Evolutionary conservation across 1,140 invertebrate species (phyloP), one percentile per base, ranked within the genome.

Genomic region (Leptopilina clavipes): DNA sequence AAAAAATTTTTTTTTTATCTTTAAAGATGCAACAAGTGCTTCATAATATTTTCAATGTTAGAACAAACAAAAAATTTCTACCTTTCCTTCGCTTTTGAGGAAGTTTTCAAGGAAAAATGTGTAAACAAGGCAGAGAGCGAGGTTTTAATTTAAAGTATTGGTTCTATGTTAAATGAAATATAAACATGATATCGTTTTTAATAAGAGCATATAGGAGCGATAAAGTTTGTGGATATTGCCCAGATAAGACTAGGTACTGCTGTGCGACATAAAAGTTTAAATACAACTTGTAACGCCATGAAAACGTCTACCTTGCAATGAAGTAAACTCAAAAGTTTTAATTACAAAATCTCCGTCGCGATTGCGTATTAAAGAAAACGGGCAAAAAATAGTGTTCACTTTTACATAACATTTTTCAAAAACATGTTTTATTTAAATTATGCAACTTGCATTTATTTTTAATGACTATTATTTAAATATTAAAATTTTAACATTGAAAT

Each of bases 251-350:
- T 59, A 25, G 18, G 22, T 22, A 12, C 56, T 59, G 56, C 56
- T 14, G 8, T 59, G 18, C 12, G 56, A 59, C 25, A 22, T 59
- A 31, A 59, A 59, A 59, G 18, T 31, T 25, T 12, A 59, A 59
- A 59, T 59, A 56, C 7, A 59, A 59, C 56, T 22, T 59, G 22
- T 59, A 59, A 11, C 56, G 19, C 56, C 22, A 22, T 59, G 56
- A 59, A 59, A 59, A 25, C 11, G 18, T 31, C 10, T 59, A 59
- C 19, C 2, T 59, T 59, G 56, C 56, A 59, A 59, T 31, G 19
- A 59, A 59, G 56, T 59, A 59, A 59, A 59, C 11, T 59, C 12
- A 59, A 59, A 31, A 59, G 56, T 59, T 59, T 59, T 59, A 59
- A 59, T 59, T 59, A 59, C 56, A 10, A 19, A 59, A 25, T 11